Percentiles rank a stretch among this genome's conserved stretches.
These are phyloP conservation scores for Hemibagrus wyckioides DNA, from an alignment of 2,113 vertebrate species.

Conservation along the genomic window DNA sequence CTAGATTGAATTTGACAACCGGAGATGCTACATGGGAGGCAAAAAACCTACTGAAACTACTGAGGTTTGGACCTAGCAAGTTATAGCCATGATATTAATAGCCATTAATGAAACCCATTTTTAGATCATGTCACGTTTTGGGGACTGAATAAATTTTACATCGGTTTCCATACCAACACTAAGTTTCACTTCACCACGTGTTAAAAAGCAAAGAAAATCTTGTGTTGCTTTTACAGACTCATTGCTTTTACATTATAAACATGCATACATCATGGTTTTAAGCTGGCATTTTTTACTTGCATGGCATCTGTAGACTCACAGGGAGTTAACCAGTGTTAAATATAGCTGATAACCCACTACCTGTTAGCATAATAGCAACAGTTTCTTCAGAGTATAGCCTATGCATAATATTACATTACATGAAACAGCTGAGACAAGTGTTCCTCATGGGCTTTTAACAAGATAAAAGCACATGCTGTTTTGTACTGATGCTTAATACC, in stretches of 20 bases:
- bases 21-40: neutral
- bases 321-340: neutral
- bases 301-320: neutral
- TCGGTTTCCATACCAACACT: neutral
- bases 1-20: neutral
- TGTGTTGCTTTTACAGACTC: neutral
- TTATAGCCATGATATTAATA: neutral
- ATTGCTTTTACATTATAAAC: neutral
- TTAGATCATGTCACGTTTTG: neutral
- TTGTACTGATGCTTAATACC: constrained; percentile 34
- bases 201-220: neutral
- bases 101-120: neutral
- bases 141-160: neutral
- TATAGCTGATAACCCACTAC: neutral
- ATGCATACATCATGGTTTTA: neutral
- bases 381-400: neutral
- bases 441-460: constrained; percentile 28
- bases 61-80: neutral
- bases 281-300: neutral
- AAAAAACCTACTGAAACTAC: neutral
- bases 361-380: neutral
- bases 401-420: constrained; percentile 2
- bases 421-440: constrained; percentile 18
- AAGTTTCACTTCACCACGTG: neutral
- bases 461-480: constrained; percentile 41